These are phyloP conservation scores for Polydesmus complanatus DNA, from an alignment of 2,888 invertebrate species.

Conservation along the genomic window DNA sequence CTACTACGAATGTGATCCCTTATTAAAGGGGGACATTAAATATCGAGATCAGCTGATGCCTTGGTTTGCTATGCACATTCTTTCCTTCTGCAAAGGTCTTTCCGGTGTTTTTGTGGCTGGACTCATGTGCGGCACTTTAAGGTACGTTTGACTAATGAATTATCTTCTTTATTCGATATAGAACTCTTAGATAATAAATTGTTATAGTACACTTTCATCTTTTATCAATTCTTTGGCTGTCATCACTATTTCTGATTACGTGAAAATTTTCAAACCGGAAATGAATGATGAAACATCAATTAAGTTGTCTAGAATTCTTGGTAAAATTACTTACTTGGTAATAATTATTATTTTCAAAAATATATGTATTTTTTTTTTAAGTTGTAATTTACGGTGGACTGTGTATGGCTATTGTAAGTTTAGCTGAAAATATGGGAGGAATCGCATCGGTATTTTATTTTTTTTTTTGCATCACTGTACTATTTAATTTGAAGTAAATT, in stretches of 20 bases:
- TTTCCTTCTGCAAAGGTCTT: constrained; percentile 3
- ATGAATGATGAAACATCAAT: constrained; percentile 66
- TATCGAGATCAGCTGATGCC: constrained; percentile 8
- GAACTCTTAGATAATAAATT: neutral
- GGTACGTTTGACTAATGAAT: too few species aligned
- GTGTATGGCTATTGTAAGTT: constrained; percentile 67
- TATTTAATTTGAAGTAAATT: too few species aligned
- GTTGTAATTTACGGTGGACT: constrained; percentile 55
- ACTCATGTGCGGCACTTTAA: constrained; percentile 8
- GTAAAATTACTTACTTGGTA: too few species aligned
- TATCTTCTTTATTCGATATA: too few species aligned
- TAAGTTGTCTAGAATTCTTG: constrained; percentile 50
- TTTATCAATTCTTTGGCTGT: constrained; percentile 35
- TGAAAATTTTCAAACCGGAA: constrained; percentile 31
- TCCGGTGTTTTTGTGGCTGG: constrained; percentile 10
- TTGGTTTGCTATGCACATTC: constrained; percentile 1
- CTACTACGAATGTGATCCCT: constrained; percentile 10
- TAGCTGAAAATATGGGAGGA: constrained; percentile 72
- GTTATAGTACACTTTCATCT: constrained; percentile 33
- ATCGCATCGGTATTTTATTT: constrained; percentile 60
- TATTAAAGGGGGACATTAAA: neutral
- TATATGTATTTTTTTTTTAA: constrained; percentile 24
- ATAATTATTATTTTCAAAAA: too few species aligned
- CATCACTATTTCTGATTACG: constrained; percentile 31
- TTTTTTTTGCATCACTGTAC: too few species aligned